Conservation (phyloP, 1,140 invertebrate genomes). For the Teleopsis dalmanni region DNA sequence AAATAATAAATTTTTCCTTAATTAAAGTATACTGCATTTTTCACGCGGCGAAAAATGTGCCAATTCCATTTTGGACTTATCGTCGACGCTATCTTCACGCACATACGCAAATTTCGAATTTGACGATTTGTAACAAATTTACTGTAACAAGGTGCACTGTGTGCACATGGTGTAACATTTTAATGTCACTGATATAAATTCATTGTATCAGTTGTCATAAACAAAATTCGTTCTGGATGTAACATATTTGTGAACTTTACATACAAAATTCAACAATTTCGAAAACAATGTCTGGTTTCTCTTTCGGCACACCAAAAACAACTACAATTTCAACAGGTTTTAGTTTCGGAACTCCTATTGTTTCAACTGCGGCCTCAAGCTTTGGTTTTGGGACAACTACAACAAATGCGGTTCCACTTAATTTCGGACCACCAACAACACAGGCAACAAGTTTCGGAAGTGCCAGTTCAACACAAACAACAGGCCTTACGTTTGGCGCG, state of each 20-base stretch:
- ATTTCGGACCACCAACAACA: constrained; percentile 2
- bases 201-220: too few species aligned
- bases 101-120: too few species aligned
- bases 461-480: constrained; percentile 2
- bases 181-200: too few species aligned
- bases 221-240: background rate
- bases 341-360: too few species aligned
- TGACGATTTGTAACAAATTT: too few species aligned
- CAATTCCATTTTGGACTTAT: too few species aligned
- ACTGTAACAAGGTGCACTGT: too few species aligned
- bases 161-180: background rate
- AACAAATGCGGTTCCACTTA: constrained; percentile 15
- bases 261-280: background rate
- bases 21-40: too few species aligned
- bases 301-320: constrained; percentile 25
- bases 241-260: background rate
- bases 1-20: too few species aligned
- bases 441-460: background rate
- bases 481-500: constrained; percentile 32
- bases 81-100: too few species aligned
- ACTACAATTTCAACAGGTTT: too few species aligned
- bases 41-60: too few species aligned
- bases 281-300: constrained; percentile 33
- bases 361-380: background rate
- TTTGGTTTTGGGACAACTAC: constrained; percentile 11